A percentile compares a stretch with the other conserved stretches of the same genome.
phyloP scores from a whole-genome alignment of 2,797 vertebrate species.

The Leucoraja ocellata region DNA sequence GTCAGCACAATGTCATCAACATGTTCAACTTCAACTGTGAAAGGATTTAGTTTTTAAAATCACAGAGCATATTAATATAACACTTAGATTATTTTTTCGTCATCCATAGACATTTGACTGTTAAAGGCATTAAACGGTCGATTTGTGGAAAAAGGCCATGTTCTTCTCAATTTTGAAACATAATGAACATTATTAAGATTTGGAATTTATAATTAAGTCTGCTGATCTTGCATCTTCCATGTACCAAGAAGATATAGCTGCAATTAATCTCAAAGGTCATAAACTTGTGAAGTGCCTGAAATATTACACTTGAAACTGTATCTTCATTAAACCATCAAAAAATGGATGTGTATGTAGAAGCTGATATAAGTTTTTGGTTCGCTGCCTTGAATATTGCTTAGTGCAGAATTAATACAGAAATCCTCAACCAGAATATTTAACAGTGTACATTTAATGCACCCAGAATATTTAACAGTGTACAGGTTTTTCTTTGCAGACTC shows the following conservation, averaged over 20 bases:
- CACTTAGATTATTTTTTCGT: not conserved
- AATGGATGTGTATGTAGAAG: not conserved
- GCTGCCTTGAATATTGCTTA: not conserved
- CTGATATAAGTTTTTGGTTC: not conserved
- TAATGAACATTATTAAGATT: not conserved
- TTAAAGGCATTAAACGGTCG: not conserved
- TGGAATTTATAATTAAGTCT: not conserved
- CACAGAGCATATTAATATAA: not conserved
- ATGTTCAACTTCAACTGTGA: not conserved
- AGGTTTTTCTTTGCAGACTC: not conserved
- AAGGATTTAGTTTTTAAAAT: not conserved
- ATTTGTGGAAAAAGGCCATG: not conserved
- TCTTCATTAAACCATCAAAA: not conserved
- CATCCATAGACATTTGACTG: not conserved
- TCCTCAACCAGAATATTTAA: not conserved
- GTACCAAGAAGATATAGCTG: not conserved
- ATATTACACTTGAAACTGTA: not conserved
- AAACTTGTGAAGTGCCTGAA: not conserved
- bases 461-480: not conserved
- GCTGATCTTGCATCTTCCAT: not conserved
- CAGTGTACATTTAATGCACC: no score
- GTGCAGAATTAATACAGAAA: not conserved
- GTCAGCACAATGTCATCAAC: not conserved
- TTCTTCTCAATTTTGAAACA: not conserved
- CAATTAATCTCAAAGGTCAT: not conserved